Base-by-base conservation (phyloP, 2,797 vertebrate species). In the Chloroceryle amazona region DNA sequence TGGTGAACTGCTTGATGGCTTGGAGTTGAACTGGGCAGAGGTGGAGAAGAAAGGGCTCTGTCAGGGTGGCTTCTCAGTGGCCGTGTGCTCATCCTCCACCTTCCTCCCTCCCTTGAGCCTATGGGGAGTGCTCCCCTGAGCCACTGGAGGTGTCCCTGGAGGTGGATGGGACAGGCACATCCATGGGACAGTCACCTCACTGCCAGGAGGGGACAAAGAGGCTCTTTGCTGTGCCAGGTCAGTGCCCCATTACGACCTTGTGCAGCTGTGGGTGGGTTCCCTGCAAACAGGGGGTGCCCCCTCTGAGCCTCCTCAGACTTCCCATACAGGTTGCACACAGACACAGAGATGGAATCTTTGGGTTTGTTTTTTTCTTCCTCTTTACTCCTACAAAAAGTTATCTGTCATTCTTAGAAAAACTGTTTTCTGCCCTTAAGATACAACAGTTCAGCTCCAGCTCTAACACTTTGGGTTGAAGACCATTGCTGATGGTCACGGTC, bases 191-290 rank as follows among this genome's bases (percentile, higher is more conserved):
- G 37, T 20, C 25, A 4, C 31, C 60, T 49, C 1, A 0, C 37
- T 71, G 82, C 70, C 29, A 51, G 63, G n/a, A n/a, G 54, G 41
- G 62, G 60, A 35, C 46, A 26, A 4, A 26, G 0, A 2, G 6
- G 13, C 71, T 51, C 21, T 49, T 47, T 44, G 51, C 51, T 78
- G 29, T 55, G 26, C 78, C 76, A 6, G 23, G n/a, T 29, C 35
- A 29, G 13, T 31, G 54, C 19, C 29, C 33, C 47, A 3, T 0
- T 7, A 4, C 0, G 0, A 15, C 33, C 58, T n/a, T 0, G 0
- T 1, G 52, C 12, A 71, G 54, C 61, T 23, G 41, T 0, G 0
- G 15, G 31, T 37, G 14, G 6, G 41, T 10, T 10, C 65, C n/a
- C 58, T 17, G 76, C 49, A 61, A 60, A 42, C 68, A 9, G 0